phyloP scores from a whole-genome alignment of 1,140 invertebrate genomes.

The Saccostrea glomerata region DNA sequence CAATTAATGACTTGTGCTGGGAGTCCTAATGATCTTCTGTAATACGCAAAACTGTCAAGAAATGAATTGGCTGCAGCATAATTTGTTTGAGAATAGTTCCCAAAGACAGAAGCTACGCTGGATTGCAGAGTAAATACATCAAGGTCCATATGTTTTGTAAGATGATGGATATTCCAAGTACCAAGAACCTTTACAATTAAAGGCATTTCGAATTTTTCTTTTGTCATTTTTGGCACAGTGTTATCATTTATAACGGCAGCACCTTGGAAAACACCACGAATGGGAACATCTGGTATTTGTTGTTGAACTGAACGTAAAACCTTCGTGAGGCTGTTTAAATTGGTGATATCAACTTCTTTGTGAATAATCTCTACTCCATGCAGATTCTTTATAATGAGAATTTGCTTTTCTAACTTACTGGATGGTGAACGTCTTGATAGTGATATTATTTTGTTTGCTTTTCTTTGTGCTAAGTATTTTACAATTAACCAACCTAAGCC shows the following conservation, averaged over 20 bases:
- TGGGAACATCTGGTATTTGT: background rate
- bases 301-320: background rate
- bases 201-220: background rate
- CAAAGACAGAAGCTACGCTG: conserved; percentile 63
- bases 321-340: background rate
- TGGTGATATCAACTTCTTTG: conserved; percentile 18
- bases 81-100: conserved; percentile 64
- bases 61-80: conserved; percentile 69
- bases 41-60: conserved; percentile 64
- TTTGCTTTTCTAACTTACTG: background rate
- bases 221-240: background rate
- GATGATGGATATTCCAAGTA: conserved; percentile 27
- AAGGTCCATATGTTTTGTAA: conserved; percentile 38
- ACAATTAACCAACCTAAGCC: conserved; percentile 63
- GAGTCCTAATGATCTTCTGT: conserved; percentile 53
- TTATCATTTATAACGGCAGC: conserved; percentile 16
- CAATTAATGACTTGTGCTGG: conserved; percentile 64
- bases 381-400: background rate
- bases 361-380: conserved; percentile 11
- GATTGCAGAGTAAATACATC: conserved; percentile 69
- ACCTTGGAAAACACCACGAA: conserved; percentile 33
- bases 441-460: conserved; percentile 43
- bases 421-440: background rate
- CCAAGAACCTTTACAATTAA: background rate
- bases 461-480: conserved; percentile 58